Conservation (phyloP, 1,140 invertebrate genomes). For the Telenomus remus region DNA sequence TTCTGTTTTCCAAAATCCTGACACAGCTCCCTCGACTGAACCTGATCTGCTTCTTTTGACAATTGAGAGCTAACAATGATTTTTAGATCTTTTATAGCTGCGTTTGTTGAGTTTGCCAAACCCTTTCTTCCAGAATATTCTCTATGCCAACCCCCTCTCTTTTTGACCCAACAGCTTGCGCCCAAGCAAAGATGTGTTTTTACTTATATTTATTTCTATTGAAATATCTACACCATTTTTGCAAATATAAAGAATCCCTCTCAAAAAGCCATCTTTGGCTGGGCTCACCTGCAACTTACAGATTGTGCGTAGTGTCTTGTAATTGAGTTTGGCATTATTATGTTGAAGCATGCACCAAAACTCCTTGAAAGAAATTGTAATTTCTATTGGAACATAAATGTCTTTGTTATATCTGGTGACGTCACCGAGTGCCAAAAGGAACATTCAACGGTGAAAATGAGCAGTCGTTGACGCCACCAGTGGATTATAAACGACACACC, state of each 20-base stretch:
- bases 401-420: slow-evolving; percentile 6
- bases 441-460: neutral
- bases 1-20: slow-evolving; percentile 33
- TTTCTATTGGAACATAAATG: slow-evolving; percentile 25
- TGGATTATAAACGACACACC: slow-evolving; percentile 27
- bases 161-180: slow-evolving; percentile 41
- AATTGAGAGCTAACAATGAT: slow-evolving; percentile 48
- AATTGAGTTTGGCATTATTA: slow-evolving; percentile 44
- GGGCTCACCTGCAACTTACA: slow-evolving; percentile 43
- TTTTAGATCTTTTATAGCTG: slow-evolving; percentile 40
- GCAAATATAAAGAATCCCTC: neutral
- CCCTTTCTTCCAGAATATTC: neutral
- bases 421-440: slow-evolving; percentile 4
- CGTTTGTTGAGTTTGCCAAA: slow-evolving; percentile 59
- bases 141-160: slow-evolving; percentile 3
- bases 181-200: slow-evolving; percentile 23
- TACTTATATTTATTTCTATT: neutral
- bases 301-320: slow-evolving; percentile 49
- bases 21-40: slow-evolving; percentile 5
- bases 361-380: slow-evolving; percentile 24
- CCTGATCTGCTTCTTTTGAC: slow-evolving; percentile 50
- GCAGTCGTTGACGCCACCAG: slow-evolving; percentile 7
- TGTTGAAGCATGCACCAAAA: slow-evolving; percentile 37
- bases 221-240: too few species aligned
- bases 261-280: slow-evolving; percentile 18